phyloP scores from a whole-genome alignment of 2,888 invertebrate species.

The Parelbella ahira region DNA sequence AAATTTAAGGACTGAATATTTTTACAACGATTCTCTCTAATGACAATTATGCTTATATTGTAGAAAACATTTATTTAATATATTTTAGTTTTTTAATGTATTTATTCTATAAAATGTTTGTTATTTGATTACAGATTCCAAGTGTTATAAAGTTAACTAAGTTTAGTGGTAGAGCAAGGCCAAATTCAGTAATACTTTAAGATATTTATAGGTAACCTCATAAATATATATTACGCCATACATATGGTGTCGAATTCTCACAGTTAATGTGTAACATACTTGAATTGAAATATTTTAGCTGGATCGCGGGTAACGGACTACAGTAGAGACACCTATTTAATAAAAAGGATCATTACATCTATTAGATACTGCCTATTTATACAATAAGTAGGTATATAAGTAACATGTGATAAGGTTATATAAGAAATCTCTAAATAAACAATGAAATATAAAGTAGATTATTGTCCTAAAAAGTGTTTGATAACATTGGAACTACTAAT shows the following conservation, averaged over 20 bases:
- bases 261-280: too few species aligned
- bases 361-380: constrained; percentile 32
- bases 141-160: too few species aligned
- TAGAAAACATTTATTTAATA: neutral
- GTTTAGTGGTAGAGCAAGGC: constrained; percentile 6
- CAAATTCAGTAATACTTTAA: constrained; percentile 11
- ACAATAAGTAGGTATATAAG: constrained; percentile 31
- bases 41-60: neutral
- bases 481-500: constrained; percentile 8
- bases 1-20: constrained; percentile 31
- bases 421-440: constrained; percentile 21
- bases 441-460: constrained; percentile 23
- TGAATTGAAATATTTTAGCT: too few species aligned
- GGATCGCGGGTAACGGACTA: too few species aligned
- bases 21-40: constrained; percentile 31
- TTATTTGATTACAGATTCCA: too few species aligned
- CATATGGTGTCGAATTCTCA: too few species aligned
- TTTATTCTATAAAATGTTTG: too few species aligned
- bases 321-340: constrained; percentile 13
- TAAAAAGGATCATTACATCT: constrained; percentile 18
- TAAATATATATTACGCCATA: too few species aligned
- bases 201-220: neutral
- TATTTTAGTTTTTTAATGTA: too few species aligned
- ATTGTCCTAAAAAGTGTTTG: constrained; percentile 8
- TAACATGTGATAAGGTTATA: constrained; percentile 35